Percentiles rank a stretch among this genome's conserved stretches.
These are phyloP conservation scores for Anticlea derivata DNA, from an alignment of 2,888 invertebrate species.

Conservation along the genomic window DNA sequence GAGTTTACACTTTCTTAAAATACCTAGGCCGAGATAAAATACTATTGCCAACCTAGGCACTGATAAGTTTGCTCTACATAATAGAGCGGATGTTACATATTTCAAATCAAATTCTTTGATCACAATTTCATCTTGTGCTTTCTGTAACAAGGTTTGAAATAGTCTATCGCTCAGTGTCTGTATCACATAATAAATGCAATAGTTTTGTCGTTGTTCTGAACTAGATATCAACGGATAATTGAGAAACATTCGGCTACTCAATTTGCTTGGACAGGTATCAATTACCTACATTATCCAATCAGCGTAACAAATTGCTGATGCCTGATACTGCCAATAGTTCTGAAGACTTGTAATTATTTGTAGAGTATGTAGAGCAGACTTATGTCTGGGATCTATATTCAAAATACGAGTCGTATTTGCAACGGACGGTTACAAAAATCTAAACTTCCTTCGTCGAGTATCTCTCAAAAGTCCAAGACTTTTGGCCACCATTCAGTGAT, in stretches of 20 bases:
- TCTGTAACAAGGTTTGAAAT: slow-evolving; percentile 8
- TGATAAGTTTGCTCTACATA: slow-evolving; percentile 21
- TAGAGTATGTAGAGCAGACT: too few relatives aligned
- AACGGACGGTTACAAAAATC: too few relatives aligned
- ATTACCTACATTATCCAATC: slow-evolving; percentile 29
- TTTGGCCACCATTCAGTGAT: too few relatives aligned
- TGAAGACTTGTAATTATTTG: background rate
- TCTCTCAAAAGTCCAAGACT: too few relatives aligned
- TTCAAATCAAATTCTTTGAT: slow-evolving; percentile 2
- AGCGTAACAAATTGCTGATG: slow-evolving; percentile 26
- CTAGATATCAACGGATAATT: slow-evolving; percentile 16
- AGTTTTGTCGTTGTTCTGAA: slow-evolving; percentile 17
- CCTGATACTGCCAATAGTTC: slow-evolving; percentile 7
- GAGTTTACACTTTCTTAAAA: too few relatives aligned
- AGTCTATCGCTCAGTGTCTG: background rate
- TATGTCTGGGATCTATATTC: too few relatives aligned
- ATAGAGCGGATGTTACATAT: slow-evolving; percentile 53
- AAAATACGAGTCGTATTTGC: too few relatives aligned
- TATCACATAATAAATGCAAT: slow-evolving; percentile 20
- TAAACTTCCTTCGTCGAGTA: too few relatives aligned
- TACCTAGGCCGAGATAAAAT: too few relatives aligned
- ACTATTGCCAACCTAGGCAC: background rate
- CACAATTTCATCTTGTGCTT: background rate
- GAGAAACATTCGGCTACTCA: slow-evolving; percentile 24
- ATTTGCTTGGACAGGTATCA: slow-evolving; percentile 30